phyloP scores from a whole-genome alignment of 1,140 invertebrate species.

The Brachionus manjavacas region DNA sequence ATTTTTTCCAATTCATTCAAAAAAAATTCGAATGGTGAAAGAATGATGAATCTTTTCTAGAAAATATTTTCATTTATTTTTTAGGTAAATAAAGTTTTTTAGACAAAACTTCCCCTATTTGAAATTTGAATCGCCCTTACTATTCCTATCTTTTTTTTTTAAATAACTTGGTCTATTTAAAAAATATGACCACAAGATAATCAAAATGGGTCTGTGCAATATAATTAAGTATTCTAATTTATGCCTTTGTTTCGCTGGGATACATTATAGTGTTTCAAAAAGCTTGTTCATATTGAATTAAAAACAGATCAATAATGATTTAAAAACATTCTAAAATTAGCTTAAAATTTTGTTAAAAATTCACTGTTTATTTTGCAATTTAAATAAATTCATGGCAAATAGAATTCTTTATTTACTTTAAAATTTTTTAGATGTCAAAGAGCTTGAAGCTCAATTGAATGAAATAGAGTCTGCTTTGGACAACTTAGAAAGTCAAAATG shows the following conservation, averaged over 20 bases:
- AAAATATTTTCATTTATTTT: too few relatives aligned
- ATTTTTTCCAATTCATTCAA: not conserved
- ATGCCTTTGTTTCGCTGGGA: not conserved
- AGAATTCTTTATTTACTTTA: not conserved
- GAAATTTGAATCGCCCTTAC: not conserved
- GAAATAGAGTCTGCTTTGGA: conserved; percentile 40
- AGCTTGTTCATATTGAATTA: not conserved
- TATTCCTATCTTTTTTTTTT: not conserved
- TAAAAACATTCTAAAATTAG: not conserved
- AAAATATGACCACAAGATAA: not conserved
- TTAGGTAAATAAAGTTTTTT: not conserved
- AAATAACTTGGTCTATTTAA: not conserved
- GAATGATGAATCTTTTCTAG: not conserved
- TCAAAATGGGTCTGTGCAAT: not conserved
- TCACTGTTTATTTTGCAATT: not conserved
- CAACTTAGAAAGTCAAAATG: conserved; percentile 32
- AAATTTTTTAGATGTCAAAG: conserved; percentile 7
- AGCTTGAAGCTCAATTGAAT: conserved; percentile 29
- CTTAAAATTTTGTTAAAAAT: too few relatives aligned
- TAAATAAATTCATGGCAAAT: not conserved
- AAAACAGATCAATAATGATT: not conserved
- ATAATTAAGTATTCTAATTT: not conserved
- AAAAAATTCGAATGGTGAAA: not conserved
- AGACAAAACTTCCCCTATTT: not conserved
- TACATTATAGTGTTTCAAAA: not conserved